Conservation (phyloP, 2,797 vertebrate genomes). For the Pelochelys cantorii region DNA sequence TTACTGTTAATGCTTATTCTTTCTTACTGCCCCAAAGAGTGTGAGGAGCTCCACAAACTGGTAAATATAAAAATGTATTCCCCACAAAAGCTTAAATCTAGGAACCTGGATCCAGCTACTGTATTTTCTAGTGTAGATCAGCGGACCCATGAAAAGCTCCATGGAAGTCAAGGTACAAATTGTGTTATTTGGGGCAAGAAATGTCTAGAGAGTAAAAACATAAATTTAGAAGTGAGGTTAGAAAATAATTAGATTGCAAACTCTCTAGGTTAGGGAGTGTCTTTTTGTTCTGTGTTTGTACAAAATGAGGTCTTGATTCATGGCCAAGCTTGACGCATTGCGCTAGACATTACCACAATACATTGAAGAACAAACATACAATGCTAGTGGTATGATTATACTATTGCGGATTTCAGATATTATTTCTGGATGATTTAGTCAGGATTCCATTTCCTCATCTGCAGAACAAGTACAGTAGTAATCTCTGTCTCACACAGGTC, state of each 20-base stretch:
- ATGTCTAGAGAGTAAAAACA: not conserved
- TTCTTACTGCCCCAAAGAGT: not conserved
- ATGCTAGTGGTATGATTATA: not conserved
- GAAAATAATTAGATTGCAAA: not conserved
- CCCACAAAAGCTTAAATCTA: not conserved
- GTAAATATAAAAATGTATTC: not conserved
- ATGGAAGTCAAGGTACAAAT: not conserved
- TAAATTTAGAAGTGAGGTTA: not conserved
- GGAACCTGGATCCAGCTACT: not conserved
- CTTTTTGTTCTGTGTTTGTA: not conserved
- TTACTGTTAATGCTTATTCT: not conserved
- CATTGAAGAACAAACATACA: not conserved
- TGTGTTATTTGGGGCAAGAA: not conserved
- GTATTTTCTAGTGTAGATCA: not conserved
- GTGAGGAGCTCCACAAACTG: not conserved
- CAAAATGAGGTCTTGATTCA: not conserved
- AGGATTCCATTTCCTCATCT: not conserved
- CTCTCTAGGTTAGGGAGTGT: not conserved
- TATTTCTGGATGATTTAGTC: not conserved
- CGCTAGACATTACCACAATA: not conserved
- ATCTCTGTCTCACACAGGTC: not conserved
- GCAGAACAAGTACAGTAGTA: not conserved
- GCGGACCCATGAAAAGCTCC: accelerated
- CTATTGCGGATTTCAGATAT: not conserved
- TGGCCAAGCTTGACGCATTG: not conserved